These are phyloP conservation scores for Pogonomyrmex barbatus DNA, from an alignment of 1,140 invertebrate genomes.

Conservation along the genomic window DNA sequence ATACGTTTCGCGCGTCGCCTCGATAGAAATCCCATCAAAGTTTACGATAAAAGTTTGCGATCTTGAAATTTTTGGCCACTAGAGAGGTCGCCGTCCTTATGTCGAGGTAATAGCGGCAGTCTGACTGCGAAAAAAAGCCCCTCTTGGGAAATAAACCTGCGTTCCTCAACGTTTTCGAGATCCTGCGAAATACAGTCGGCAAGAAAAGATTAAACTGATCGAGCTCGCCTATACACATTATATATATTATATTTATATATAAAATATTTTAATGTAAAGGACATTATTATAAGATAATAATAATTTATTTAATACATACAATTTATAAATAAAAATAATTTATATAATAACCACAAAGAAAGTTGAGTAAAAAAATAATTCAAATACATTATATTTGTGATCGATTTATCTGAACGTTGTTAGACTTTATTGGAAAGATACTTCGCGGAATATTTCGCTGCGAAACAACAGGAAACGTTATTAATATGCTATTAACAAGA, in stretches of 20 bases:
- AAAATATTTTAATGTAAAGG: not conserved
- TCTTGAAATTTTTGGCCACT: slow-evolving; percentile 61
- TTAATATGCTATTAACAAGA: slow-evolving; percentile 16
- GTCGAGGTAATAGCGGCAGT: slow-evolving; percentile 50
- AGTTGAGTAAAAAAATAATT: slow-evolving; percentile 17
- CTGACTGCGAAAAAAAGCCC: slow-evolving; percentile 34
- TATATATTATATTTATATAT: not conserved
- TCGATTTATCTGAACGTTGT: not conserved
- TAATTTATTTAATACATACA: not conserved
- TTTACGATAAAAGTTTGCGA: slow-evolving; percentile 63
- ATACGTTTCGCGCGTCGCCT: slow-evolving; percentile 48
- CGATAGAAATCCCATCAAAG: slow-evolving; percentile 66
- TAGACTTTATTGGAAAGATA: slow-evolving; percentile 5
- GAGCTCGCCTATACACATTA: slow-evolving; percentile 28
- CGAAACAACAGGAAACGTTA: not conserved
- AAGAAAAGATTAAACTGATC: slow-evolving; percentile 62
- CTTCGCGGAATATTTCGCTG: not conserved
- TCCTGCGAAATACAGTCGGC: slow-evolving; percentile 54
- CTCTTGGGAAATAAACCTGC: slow-evolving; percentile 76
- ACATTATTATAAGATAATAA: not conserved
- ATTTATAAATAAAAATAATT: slow-evolving; percentile 1
- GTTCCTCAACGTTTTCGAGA: slow-evolving; percentile 64
- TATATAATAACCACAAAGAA: not conserved
- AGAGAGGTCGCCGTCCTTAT: slow-evolving; percentile 49
- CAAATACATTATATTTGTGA: not conserved